Evolutionary conservation across 2,113 vertebrate genomes (phyloP), one percentile per base, ranked within the genome.

Genomic region (Orientallactaga bullata): DNA sequence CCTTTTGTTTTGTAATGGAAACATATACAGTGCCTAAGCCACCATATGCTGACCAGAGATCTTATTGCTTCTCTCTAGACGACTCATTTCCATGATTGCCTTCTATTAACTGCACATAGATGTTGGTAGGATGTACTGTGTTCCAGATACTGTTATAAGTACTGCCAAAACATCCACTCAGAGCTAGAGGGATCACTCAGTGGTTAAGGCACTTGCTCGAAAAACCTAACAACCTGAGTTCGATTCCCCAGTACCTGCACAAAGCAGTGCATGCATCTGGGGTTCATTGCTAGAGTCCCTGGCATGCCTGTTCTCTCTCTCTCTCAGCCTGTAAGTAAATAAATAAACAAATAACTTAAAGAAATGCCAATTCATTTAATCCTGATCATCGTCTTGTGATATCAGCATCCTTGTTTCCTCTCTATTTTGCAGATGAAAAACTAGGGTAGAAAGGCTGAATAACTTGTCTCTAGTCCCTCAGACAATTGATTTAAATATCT

Each of bases 381-480:
- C 42, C 69, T 26, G n/a, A 24, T 58, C 69, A 10, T 5, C 73
- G 37, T n/a, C 26, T 73, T 58, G 30, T 69, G 30, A 88, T 3
- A 5, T 47, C 28, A 6, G 18, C 37, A 28, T 7, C 58, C 8
- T 89, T 66, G 37, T 65, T 88, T 73, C 26, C 51, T 37, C 58
- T 63, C 11, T 11, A 1, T 23, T 88, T 87, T 35, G 78, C 2
- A 82, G 20, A 84, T 92, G 32, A 77, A 77, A 92, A 95, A 28
- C 17, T 32, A 5, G 15, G 17, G 3, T 2, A 60, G 12, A 65
- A 2, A 60, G 4, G 23, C 30, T 51, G 15, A 76, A 23, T 51
- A 37, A 65, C 6, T 39, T 39, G 32, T 39, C 21, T 21, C 55
- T 51, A 55, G 17, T 77, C 65, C 55, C 30, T 63, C 73, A 88